A percentile compares a stretch with the other conserved stretches of the same genome.
Conservation (phyloP, 2,113 vertebrate species). For the Upupa epops region DNA sequence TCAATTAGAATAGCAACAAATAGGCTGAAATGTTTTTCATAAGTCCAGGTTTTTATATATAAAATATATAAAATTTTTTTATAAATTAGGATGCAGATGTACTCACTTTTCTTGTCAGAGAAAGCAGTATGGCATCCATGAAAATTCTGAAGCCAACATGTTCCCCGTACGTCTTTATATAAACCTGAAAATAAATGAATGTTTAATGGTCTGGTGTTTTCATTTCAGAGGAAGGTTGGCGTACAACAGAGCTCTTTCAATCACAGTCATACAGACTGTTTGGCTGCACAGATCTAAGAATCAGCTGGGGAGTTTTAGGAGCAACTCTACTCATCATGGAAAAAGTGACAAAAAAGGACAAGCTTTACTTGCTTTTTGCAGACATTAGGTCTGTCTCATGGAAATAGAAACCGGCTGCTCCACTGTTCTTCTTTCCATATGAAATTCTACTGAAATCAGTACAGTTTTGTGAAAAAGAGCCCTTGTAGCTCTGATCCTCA, state of each 20-base stretch:
- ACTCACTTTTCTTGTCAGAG: slow-evolving; percentile 91
- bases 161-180: slow-evolving; percentile 91
- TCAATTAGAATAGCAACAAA: not conserved
- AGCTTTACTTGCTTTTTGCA: not conserved
- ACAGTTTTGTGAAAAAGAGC: not conserved
- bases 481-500: not conserved
- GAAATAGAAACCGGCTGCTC: not conserved
- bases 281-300: not conserved
- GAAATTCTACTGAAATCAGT: not conserved
- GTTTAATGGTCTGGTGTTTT: not conserved
- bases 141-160: slow-evolving; percentile 98
- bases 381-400: not conserved
- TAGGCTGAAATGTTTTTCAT: not conserved
- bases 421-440: not conserved
- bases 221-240: not conserved
- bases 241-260: not conserved
- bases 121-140: slow-evolving; percentile 96
- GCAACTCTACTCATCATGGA: not conserved
- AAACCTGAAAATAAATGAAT: slow-evolving; percentile 79
- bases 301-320: not conserved
- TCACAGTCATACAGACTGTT: not conserved
- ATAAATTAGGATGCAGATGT: too few species aligned
- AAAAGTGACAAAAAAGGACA: not conserved
- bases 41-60: not conserved
- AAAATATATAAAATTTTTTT: too few species aligned